phyloP scores from a whole-genome alignment of 2,797 vertebrate genomes.

The Pitangus sulphuratus region DNA sequence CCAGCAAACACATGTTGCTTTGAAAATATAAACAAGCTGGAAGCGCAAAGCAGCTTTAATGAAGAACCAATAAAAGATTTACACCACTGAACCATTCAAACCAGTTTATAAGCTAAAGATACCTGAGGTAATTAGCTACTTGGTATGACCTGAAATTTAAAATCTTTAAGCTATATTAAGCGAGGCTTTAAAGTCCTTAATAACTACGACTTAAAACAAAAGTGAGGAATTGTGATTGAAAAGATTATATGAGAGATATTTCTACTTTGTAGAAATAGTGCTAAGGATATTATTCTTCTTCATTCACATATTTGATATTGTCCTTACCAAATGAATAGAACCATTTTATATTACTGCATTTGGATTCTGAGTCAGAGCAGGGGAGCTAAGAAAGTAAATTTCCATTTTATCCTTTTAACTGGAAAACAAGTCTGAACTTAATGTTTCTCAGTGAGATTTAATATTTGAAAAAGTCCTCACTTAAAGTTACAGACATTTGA shows the following conservation, averaged over 20 bases:
- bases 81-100: neutral
- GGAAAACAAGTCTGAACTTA: neutral
- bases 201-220: neutral
- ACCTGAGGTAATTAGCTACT: neutral
- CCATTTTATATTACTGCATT: neutral
- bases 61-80: neutral
- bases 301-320: neutral
- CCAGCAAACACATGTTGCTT: neutral
- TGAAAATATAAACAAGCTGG: neutral
- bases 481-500: neutral
- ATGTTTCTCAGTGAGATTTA: neutral
- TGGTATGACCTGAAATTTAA: conserved; percentile 3
- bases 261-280: neutral
- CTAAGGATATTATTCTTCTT: neutral
- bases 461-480: neutral
- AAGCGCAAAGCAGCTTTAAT: neutral
- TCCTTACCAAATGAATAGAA: neutral
- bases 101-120: neutral
- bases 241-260: neutral
- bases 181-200: neutral
- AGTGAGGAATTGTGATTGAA: neutral
- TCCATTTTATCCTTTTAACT: neutral
- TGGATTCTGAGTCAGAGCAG: neutral
- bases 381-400: neutral
- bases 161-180: conserved; percentile 1